These are phyloP conservation scores for Potamilus streckersoni DNA, from an alignment of 1,140 invertebrate genomes.

Conservation along the genomic window DNA sequence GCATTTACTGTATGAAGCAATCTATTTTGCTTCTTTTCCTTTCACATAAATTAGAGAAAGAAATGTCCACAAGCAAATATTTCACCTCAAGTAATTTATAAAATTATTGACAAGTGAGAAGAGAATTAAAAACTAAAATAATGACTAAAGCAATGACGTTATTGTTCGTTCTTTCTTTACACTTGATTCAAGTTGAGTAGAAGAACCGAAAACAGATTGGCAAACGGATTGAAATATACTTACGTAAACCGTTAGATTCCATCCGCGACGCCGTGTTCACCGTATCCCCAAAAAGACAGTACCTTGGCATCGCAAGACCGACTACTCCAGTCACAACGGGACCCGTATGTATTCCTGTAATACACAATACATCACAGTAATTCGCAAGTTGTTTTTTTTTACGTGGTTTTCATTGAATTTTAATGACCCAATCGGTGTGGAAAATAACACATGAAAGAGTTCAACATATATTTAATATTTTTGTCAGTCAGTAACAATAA, in stretches of 20 bases:
- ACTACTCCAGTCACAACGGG: conserved; percentile 92
- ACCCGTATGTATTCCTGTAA: conserved; percentile 71
- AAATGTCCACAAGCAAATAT: no score
- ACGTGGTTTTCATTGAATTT: no score
- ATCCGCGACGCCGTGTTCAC: conserved; percentile 94
- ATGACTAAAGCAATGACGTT: background rate
- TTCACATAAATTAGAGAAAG: no score
- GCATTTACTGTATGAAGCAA: no score
- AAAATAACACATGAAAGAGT: no score
- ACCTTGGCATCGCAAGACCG: conserved; percentile 89
- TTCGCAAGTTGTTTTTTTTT: no score
- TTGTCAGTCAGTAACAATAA: no score
- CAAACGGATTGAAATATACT: conserved; percentile 22
- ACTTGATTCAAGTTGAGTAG: background rate
- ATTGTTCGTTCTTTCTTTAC: background rate
- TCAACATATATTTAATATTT: no score
- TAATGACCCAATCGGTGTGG: no score
- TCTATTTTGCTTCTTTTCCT: no score
- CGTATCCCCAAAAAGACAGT: conserved; percentile 87
- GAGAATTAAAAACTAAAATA: background rate
- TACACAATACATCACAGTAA: background rate
- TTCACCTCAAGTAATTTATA: no score
- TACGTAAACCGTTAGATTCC: conserved; percentile 81
- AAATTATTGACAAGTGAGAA: no score
- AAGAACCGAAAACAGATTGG: background rate